Evolutionary conservation across 1,140 invertebrate species (phyloP).

Genomic region (Batillaria attramentaria): DNA sequence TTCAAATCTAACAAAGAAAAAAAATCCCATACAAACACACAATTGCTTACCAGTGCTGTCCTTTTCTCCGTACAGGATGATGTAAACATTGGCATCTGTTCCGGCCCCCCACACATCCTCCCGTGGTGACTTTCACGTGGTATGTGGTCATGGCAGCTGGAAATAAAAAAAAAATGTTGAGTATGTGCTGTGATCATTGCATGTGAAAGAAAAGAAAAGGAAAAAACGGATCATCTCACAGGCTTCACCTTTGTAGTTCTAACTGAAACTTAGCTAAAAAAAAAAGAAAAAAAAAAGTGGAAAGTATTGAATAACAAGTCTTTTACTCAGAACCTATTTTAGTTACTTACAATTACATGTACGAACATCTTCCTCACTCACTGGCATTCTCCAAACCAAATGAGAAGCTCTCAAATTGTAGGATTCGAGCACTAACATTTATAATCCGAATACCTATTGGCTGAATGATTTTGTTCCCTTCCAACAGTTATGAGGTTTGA

Average conservation of each 20-base stretch:
- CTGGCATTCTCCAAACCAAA: no score
- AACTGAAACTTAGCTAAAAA: neutral
- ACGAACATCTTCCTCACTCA: no score
- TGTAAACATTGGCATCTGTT: conserved; percentile 70
- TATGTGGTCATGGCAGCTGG: conserved; percentile 69
- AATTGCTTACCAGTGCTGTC: conserved; percentile 60
- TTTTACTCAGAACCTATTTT: no score
- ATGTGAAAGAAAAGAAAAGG: neutral
- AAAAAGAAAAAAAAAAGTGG: neutral
- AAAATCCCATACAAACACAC: no score
- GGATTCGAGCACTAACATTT: no score
- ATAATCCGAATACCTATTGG: no score
- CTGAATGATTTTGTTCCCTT: no score
- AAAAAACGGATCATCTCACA: neutral
- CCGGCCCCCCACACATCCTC: conserved; percentile 65
- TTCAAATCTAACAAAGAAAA: no score
- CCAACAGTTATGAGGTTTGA: no score
- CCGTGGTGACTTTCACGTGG: conserved; percentile 67
- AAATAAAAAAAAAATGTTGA: conserved; percentile 40
- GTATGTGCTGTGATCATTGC: neutral
- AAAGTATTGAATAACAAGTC: no score
- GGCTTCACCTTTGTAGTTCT: neutral
- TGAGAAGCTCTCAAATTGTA: no score
- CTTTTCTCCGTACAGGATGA: conserved; percentile 67
- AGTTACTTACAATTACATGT: no score